Evolutionary conservation across 2,113 vertebrate genomes (phyloP).

Genomic region (Microtus montanus): DNA sequence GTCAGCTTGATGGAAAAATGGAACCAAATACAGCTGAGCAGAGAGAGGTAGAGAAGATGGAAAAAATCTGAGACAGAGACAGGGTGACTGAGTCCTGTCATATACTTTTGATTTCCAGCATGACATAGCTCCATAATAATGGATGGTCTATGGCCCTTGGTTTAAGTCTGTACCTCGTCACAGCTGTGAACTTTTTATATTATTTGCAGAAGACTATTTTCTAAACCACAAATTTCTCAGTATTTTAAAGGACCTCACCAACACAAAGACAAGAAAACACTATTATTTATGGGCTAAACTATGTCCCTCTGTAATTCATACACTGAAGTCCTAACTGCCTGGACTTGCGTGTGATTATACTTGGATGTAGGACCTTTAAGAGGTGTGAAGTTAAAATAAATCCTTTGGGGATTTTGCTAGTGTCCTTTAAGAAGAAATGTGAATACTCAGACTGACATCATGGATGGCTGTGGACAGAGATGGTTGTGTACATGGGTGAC

Average conservation of each 20-base stretch:
- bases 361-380: background rate
- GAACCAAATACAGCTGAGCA: background rate
- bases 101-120: background rate
- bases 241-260: background rate
- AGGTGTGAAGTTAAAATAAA: background rate
- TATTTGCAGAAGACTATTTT: background rate
- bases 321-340: background rate
- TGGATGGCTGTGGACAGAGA: background rate
- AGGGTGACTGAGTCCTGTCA: background rate
- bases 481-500: background rate
- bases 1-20: background rate
- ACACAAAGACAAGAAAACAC: background rate
- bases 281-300: background rate
- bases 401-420: background rate
- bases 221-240: background rate
- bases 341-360: background rate
- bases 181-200: background rate
- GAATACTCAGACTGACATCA: background rate
- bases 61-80: background rate
- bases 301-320: background rate
- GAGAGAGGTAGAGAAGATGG: background rate
- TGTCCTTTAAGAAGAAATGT: conserved; percentile 11
- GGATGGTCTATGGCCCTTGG: background rate
- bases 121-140: background rate
- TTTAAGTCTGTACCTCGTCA: background rate